phyloP scores from a whole-genome alignment of 2,113 vertebrate genomes.

The Hyaena hyaena region DNA sequence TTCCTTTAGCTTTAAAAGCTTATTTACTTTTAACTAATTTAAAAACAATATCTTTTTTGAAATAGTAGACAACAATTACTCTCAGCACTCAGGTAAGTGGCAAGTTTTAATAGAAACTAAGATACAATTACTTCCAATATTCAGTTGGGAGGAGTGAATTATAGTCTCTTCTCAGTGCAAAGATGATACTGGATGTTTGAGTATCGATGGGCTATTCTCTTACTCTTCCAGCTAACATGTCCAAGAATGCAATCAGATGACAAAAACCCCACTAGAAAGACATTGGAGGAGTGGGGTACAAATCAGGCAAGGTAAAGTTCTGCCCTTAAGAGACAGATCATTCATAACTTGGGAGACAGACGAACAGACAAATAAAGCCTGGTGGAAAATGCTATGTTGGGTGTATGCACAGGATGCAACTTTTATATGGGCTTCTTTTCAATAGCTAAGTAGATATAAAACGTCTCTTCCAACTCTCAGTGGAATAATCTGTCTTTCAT shows the following conservation, averaged over 20 bases:
- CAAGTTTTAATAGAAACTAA: background rate
- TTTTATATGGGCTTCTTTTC: background rate
- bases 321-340: background rate
- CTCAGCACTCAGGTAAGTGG: background rate
- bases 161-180: background rate
- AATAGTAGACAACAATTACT: background rate
- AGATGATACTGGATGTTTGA: background rate
- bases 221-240: background rate
- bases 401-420: no score
- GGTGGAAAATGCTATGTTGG: background rate
- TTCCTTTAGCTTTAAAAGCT: constrained; percentile 25
- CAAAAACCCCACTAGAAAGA: background rate
- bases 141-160: background rate
- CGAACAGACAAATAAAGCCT: background rate
- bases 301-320: background rate
- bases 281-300: fast-evolving
- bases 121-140: background rate
- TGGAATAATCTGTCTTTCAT: background rate
- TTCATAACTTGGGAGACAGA: background rate
- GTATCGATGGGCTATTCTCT: background rate
- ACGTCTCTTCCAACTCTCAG: background rate
- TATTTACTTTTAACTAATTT: constrained; percentile 45
- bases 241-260: background rate
- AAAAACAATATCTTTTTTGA: background rate
- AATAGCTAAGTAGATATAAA: background rate